phyloP scores from a whole-genome alignment of 2,113 vertebrate genomes.

The Actenoides lindsayi region DNA sequence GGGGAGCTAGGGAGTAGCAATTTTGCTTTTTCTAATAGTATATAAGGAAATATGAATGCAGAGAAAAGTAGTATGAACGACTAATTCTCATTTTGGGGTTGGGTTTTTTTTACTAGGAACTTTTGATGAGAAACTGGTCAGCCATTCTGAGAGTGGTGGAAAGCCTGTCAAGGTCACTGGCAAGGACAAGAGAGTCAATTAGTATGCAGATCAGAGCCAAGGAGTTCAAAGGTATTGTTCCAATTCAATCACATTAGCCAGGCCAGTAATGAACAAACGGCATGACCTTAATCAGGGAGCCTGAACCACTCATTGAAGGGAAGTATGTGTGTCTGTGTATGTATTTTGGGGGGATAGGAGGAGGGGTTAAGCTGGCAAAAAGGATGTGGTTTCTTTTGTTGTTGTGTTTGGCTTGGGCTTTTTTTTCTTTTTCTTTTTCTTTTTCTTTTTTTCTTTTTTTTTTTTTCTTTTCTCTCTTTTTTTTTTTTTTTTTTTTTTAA shows the following conservation, averaged over 20 bases:
- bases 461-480: not conserved
- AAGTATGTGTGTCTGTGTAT: constrained; percentile 54
- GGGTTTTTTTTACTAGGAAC: constrained; percentile 56
- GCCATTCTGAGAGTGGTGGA: constrained; percentile 66
- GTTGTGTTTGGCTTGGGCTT: not conserved
- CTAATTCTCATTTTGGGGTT: constrained; percentile 44
- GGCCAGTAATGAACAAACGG: constrained; percentile 87
- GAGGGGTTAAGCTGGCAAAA: constrained; percentile 28
- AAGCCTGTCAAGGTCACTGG: constrained; percentile 85
- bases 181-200: constrained; percentile 91
- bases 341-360: not conserved
- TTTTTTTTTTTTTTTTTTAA: constrained; percentile 3
- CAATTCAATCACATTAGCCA: constrained; percentile 95
- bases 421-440: not conserved
- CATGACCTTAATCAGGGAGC: constrained; percentile 90
- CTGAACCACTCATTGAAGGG: constrained; percentile 71
- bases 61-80: constrained; percentile 43
- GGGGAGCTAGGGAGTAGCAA: constrained; percentile 80
- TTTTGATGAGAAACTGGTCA: constrained; percentile 72
- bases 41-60: constrained; percentile 49
- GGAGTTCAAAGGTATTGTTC: constrained; percentile 95
- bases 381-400: constrained; percentile 62
- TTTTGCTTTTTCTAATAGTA: constrained; percentile 51
- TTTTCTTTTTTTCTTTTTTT: not conserved
- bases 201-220: constrained; percentile 94